Evolutionary conservation across 2,888 invertebrate species (phyloP).

Genomic region (Pyralis farinalis): DNA sequence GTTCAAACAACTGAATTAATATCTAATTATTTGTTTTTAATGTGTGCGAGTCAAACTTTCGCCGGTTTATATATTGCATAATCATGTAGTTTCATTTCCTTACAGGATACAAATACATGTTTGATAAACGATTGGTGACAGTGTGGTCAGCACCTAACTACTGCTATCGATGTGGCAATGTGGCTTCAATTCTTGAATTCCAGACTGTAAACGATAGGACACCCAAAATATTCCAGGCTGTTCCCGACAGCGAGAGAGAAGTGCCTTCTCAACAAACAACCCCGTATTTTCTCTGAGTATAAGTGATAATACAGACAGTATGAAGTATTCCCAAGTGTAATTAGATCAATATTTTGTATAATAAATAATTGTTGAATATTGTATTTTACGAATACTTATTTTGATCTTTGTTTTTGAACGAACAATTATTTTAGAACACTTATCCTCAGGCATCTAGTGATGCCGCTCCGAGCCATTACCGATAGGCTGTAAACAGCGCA

Average conservation of each 20-base stretch:
- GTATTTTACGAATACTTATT: no score
- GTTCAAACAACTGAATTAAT: no score
- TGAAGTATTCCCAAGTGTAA: slow-evolving; percentile 47
- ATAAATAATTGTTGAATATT: slow-evolving; percentile 56
- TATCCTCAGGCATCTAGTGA: no score
- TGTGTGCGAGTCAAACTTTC: no score
- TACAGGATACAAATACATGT: slow-evolving; percentile 98
- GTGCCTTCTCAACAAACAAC: slow-evolving; percentile 96
- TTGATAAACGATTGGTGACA: slow-evolving; percentile 97
- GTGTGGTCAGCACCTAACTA: slow-evolving; percentile 99
- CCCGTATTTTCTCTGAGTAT: slow-evolving; percentile 95
- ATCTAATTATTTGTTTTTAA: no score
- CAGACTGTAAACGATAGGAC: slow-evolving; percentile 87
- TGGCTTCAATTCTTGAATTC: slow-evolving; percentile 97
- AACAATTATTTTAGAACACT: no score
- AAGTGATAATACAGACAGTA: slow-evolving; percentile 31
- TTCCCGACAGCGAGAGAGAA: slow-evolving; percentile 96
- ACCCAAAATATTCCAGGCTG: slow-evolving; percentile 95
- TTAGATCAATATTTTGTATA: slow-evolving; percentile 49
- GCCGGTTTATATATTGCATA: no score
- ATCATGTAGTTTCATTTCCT: slow-evolving; percentile 16
- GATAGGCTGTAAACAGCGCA: no score
- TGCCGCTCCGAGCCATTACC: no score
- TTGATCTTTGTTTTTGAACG: no score
- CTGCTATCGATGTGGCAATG: slow-evolving; percentile 99